Conservation (phyloP, 2,888 invertebrate species). For the Oscheius sp. region DNA sequence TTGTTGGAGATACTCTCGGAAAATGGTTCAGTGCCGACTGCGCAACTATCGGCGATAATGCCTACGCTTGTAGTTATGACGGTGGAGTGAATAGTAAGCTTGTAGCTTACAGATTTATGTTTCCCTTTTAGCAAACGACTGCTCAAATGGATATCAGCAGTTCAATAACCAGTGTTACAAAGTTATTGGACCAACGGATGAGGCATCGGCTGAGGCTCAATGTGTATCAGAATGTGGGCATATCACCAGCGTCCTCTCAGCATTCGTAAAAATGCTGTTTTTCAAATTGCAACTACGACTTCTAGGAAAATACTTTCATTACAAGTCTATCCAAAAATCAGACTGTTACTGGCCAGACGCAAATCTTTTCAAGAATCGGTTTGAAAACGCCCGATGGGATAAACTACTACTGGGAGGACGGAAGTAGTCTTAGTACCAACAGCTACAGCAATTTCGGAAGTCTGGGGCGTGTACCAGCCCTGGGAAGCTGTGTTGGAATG, state of each 20-base stretch:
- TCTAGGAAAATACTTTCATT: conserved; percentile 15
- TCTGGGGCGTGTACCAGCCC: not conserved
- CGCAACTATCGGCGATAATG: not conserved
- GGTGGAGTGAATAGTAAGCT: not conserved
- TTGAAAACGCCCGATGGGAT: not conserved
- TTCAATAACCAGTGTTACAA: conserved; percentile 6
- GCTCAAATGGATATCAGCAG: not conserved
- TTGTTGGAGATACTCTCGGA: not conserved
- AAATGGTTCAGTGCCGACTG: conserved; percentile 20
- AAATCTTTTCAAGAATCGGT: conserved; percentile 12
- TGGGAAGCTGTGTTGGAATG: conserved; percentile 14
- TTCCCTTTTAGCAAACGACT: not conserved
- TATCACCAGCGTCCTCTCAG: conserved; percentile 1
- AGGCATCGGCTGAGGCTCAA: conserved; percentile 5
- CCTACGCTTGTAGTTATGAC: not conserved
- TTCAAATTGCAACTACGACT: not conserved
- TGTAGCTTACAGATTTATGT: not conserved
- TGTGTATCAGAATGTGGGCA: conserved; percentile 22
- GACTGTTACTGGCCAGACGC: not conserved
- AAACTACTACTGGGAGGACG: conserved; percentile 13
- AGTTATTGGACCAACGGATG: conserved; percentile 6
- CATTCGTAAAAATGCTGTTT: not conserved
- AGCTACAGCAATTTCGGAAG: not conserved
- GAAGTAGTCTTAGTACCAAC: not conserved
- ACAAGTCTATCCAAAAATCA: not conserved